Conservation (phyloP, 2,888 invertebrate species). For the Abscondita cerata region DNA sequence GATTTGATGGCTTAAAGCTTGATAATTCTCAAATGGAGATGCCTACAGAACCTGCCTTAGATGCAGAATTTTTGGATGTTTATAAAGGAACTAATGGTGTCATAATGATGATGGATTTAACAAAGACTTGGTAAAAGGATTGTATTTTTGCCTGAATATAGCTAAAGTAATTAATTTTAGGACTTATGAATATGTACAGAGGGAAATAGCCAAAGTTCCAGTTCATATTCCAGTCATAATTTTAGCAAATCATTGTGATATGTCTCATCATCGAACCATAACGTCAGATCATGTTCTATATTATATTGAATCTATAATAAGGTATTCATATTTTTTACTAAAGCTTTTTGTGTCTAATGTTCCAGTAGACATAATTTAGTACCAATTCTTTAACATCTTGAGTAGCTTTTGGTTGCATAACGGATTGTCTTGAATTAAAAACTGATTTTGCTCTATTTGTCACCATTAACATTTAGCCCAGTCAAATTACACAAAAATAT, state of each 20-base stretch:
- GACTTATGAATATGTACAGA: slow-evolving; percentile 94
- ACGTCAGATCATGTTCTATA: slow-evolving; percentile 73
- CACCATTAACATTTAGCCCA: too few relatives aligned
- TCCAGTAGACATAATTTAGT: too few relatives aligned
- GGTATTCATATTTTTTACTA: too few relatives aligned
- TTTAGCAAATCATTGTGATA: slow-evolving; percentile 94
- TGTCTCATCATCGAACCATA: slow-evolving; percentile 94
- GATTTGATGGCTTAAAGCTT: slow-evolving; percentile 81
- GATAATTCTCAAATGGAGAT: slow-evolving; percentile 70
- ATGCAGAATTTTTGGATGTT: slow-evolving; percentile 95
- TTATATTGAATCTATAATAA: slow-evolving; percentile 69
- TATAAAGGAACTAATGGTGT: slow-evolving; percentile 96
- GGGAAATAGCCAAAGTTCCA: slow-evolving; percentile 83
- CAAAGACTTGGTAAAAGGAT: slow-evolving; percentile 85
- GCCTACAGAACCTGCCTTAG: slow-evolving; percentile 77
- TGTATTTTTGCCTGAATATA: too few relatives aligned
- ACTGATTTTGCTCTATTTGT: too few relatives aligned
- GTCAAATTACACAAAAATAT: too few relatives aligned
- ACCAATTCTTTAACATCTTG: too few relatives aligned
- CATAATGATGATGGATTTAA: slow-evolving; percentile 92
- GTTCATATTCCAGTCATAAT: slow-evolving; percentile 84
- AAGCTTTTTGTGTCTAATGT: too few relatives aligned
- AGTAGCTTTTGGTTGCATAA: too few relatives aligned
- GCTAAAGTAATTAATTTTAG: slow-evolving; percentile 62
- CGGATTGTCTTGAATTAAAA: too few relatives aligned